A percentile compares a stretch with the other conserved stretches of the same genome.
Evolutionary conservation across 2,888 invertebrate genomes (phyloP).

Genomic region (Hypsopygia costalis): DNA sequence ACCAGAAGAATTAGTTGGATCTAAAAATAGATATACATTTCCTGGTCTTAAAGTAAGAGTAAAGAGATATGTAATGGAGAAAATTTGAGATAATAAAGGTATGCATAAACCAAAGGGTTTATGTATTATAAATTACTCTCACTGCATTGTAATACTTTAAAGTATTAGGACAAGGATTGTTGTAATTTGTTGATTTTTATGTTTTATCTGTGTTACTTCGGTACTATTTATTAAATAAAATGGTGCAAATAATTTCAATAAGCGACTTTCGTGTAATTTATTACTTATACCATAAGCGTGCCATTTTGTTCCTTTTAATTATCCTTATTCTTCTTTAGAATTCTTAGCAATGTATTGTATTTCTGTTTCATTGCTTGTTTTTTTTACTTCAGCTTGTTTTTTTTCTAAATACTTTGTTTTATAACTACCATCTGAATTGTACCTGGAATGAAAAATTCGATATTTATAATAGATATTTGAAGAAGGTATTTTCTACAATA

Average conservation of each 20-base stretch:
- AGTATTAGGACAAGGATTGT: too few species aligned
- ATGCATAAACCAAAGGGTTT: too few species aligned
- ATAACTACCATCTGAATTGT: conserved; percentile 82
- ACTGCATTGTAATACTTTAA: too few species aligned
- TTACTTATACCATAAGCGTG: neutral
- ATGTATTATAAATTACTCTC: too few species aligned
- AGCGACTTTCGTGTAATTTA: neutral
- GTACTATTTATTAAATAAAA: too few species aligned
- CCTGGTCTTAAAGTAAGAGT: conserved; percentile 58
- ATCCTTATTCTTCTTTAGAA: conserved; percentile 12
- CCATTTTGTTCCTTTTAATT: neutral
- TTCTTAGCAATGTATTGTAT: conserved; percentile 20
- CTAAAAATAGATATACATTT: conserved; percentile 35
- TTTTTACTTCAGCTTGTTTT: conserved; percentile 35
- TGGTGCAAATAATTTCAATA: neutral
- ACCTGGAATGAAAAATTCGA: conserved; percentile 33
- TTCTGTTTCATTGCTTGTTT: conserved; percentile 13
- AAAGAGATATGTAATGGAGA: conserved; percentile 43
- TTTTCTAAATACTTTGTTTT: conserved; percentile 77
- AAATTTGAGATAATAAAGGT: conserved; percentile 15
- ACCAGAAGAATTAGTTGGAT: conserved; percentile 43
- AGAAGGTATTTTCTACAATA: too few species aligned
- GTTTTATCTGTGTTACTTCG: too few species aligned
- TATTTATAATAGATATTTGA: too few species aligned
- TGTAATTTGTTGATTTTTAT: too few species aligned